These are phyloP conservation scores for Chiloscyllium punctatum DNA, from an alignment of 2,797 vertebrate species.

Conservation along the genomic window DNA sequence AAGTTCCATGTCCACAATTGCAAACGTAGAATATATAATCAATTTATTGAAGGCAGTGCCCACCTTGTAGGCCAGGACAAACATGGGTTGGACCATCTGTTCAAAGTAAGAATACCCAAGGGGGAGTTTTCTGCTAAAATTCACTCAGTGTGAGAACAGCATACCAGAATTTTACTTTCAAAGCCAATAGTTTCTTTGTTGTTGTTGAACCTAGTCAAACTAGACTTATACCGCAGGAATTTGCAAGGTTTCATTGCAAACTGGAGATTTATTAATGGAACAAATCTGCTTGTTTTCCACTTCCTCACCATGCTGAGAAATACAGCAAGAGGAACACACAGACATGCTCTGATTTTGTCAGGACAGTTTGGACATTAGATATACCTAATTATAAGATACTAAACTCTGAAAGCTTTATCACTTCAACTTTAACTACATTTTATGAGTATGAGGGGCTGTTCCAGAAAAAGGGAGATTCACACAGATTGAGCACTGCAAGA, in stretches of 20 bases:
- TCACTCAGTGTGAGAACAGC: neutral
- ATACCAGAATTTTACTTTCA: neutral
- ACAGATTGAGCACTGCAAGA: neutral
- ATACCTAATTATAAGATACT: neutral
- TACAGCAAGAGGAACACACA: neutral
- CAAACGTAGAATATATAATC: neutral
- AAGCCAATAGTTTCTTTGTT: neutral
- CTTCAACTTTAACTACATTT: neutral
- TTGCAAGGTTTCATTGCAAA: neutral
- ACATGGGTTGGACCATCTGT: neutral
- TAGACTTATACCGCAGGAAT: slow-evolving; percentile 1
- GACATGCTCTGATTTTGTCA: no score
- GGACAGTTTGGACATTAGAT: no score
- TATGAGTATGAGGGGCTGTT: neutral
- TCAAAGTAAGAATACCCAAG: neutral
- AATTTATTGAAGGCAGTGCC: neutral
- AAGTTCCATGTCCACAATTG: neutral
- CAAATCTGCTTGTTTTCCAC: neutral
- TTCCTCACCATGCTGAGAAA: neutral
- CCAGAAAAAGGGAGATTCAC: neutral
- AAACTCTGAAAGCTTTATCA: neutral
- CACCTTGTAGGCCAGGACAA: neutral
- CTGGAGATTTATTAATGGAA: slow-evolving; percentile 10
- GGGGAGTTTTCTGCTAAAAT: neutral
- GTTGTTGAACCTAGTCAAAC: neutral